phyloP scores from a whole-genome alignment of 2,113 vertebrate species.

The Craseonycteris thonglongyai region DNA sequence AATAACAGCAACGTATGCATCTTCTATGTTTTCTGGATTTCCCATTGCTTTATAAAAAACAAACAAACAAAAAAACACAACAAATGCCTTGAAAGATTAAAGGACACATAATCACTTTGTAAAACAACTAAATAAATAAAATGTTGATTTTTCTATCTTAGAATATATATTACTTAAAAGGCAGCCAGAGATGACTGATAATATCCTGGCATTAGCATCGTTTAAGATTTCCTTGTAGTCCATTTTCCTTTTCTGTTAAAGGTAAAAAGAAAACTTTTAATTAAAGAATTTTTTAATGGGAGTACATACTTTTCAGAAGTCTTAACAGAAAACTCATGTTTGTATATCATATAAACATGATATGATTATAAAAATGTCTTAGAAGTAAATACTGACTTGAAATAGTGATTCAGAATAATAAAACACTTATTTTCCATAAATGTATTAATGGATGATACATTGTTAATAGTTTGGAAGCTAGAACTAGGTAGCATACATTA shows the following conservation, averaged over 20 bases:
- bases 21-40: constrained; percentile 90
- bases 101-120: constrained; percentile 2
- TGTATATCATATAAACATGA: neutral
- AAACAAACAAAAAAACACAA: constrained; percentile 60
- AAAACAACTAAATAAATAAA: constrained; percentile 1
- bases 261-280: neutral
- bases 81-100: constrained; percentile 60
- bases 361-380: constrained; percentile 22
- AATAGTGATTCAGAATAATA: constrained; percentile 21
- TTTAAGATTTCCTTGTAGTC: neutral
- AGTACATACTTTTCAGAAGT: neutral
- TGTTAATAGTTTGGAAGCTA: constrained; percentile 9
- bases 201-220: neutral
- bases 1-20: constrained; percentile 94
- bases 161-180: neutral
- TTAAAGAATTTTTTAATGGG: neutral
- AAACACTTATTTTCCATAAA: constrained; percentile 2
- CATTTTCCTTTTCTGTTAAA: neutral
- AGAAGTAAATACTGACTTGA: neutral
- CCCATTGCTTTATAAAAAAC: constrained; percentile 87
- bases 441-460: neutral
- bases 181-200: neutral
- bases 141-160: neutral
- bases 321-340: neutral
- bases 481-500: neutral